Base-by-base conservation (phyloP, 2,113 vertebrate genomes). In the Perca fluviatilis region DNA sequence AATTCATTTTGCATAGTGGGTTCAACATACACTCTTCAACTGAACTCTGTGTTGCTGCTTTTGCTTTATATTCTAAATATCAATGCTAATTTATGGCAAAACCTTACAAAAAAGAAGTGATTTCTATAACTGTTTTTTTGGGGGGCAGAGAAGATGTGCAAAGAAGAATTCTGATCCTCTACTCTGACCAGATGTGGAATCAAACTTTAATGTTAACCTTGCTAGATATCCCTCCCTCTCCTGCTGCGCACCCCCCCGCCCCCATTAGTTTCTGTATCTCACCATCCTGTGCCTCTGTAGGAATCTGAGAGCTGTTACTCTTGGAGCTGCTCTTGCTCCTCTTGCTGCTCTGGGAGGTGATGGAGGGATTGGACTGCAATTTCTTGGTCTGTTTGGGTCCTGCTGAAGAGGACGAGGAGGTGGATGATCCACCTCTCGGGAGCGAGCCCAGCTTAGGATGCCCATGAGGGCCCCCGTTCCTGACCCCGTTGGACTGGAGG, bases 341-440 rank as follows among this genome's bases (percentile, higher is more conserved):
- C 94, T 96, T 98, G 94, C 97, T 98, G 94, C 95, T 89, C 91
- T 98, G 98, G 92, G 97, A 98, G 92, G 96, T 96, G 91, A 99
- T 96, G 77, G 98, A 98, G 0, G 97, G 96, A 89, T 97, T 97
- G 0, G 96, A 91, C 89, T 96, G 97, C 91, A 98, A 93, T 88
- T 97, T 98, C 81, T 95, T 96, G 64, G 89, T 95, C 36, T 91
- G 88, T 77, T 93, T 97, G 79, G 95, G 91, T 65, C 91, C 93
- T 0, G 83, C 90, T 0, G 94, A 91, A 6, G 94, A 92, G 5
- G 93, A 94, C 1, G 95, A 94, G 30, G 95, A 96, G 56, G 94
- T 95, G 77, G 95, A 95, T 0, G 92, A 90, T 14, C 94, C 79
- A 0, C 95, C 94, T 49, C 68, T 89, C 1, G 96, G 93, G 30